These are phyloP conservation scores for Furnarius figulus DNA, from an alignment of 2,113 vertebrate genomes.

Conservation along the genomic window DNA sequence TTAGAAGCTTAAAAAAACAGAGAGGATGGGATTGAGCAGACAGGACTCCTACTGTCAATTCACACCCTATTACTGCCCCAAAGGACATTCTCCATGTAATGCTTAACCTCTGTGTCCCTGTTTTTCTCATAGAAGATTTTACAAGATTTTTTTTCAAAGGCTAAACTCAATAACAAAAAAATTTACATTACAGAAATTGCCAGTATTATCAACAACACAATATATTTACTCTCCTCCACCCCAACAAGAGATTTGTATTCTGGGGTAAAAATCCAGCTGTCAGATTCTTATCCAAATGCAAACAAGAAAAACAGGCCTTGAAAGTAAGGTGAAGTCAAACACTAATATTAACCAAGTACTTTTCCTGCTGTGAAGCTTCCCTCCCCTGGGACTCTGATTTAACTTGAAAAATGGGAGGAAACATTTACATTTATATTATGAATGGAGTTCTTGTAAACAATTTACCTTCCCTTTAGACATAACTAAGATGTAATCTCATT, in stretches of 20 bases:
- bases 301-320: background rate
- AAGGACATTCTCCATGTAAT: background rate
- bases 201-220: background rate
- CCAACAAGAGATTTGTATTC: background rate
- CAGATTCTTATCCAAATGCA: background rate
- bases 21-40: background rate
- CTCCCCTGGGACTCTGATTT: background rate
- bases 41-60: background rate
- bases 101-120: background rate
- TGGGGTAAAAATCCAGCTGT: background rate
- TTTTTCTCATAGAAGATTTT: background rate
- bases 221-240: background rate
- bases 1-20: background rate
- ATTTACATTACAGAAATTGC: background rate
- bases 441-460: background rate
- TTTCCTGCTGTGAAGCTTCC: background rate
- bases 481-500: background rate
- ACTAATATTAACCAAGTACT: background rate
- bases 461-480: background rate
- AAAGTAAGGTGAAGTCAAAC: background rate
- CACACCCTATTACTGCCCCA: background rate
- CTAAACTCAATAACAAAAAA: background rate
- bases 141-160: background rate
- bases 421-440: background rate
- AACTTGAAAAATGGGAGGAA: slow-evolving; percentile 29